Evolutionary conservation across 2,113 vertebrate genomes (phyloP), one percentile per base, ranked within the genome.

Genomic region (Cheirogaleus medius): DNA sequence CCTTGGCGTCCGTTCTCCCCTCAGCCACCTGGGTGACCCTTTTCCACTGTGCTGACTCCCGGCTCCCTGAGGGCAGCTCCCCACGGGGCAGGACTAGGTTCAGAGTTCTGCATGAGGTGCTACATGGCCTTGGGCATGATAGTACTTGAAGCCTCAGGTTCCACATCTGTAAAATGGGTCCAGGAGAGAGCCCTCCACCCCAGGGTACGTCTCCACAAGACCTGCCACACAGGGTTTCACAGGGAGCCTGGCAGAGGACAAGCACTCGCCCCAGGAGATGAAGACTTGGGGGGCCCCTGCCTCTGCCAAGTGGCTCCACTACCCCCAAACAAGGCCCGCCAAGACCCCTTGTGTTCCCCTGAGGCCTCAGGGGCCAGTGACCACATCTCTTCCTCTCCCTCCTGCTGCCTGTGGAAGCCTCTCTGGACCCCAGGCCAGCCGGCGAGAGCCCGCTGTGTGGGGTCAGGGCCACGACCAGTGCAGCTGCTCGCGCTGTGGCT

Each of bases 41-140:
- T 20, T 73, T n/a, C 89, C 23, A 13, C 47, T 39, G 5, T 20
- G 17, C 81, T 32, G 17, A 56, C 39, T 27, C 71, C 82, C 0
- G 1, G 49, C 52, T 18, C 32, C 42, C 77, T 3, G 20, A 3
- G 25, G 42, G 64, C n/a, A 37, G 42, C 10, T 39, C 42, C 14
- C 29, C 6, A 8, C 18, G 9, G 18, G 37, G 18, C 17, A 11
- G n/a, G 60, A 27, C 23, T 25, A 49, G 25, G 42, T 11, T 83
- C 60, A n/a, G 42, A 32, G 68, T 15, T 49, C 73, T 20, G 32
- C n/a, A 66, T 69, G 25, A 5, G 34, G 0, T 18, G 60, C 47
- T 17, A 8, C 32, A n/a, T 4, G 71, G 47, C 32, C 37, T 49
- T 0, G 0, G 39, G 29, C 9, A 15, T 0, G 13, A 42, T 23